phyloP scores from a whole-genome alignment of 2,888 invertebrate genomes.

The Ypsolopha scabrella region DNA sequence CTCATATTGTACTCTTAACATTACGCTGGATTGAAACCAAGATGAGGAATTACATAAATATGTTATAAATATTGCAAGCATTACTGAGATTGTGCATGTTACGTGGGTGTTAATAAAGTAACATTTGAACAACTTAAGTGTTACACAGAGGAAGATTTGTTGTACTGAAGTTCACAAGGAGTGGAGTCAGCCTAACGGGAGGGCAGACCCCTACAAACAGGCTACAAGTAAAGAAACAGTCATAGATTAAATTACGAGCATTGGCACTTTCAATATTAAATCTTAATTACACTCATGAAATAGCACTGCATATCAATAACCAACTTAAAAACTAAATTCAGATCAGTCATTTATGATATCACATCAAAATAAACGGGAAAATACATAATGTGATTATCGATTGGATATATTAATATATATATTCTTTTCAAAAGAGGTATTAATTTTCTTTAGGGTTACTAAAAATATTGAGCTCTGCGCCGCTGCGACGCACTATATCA shows the following conservation, averaged over 20 bases:
- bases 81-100: conserved; percentile 70
- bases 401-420: conserved; percentile 53
- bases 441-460: conserved; percentile 70
- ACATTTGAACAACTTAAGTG: conserved; percentile 36
- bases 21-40: conserved; percentile 64
- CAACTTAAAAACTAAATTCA: conserved; percentile 73
- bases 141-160: conserved; percentile 39
- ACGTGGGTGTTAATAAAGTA: conserved; percentile 42
- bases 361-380: conserved; percentile 73
- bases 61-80: conserved; percentile 67
- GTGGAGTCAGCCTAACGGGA: conserved; percentile 13
- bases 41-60: conserved; percentile 44
- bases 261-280: conserved; percentile 72
- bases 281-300: conserved; percentile 68
- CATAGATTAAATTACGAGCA: conserved; percentile 70
- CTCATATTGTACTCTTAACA: conserved; percentile 71
- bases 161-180: conserved; percentile 41
- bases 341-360: conserved; percentile 74
- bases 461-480: conserved; percentile 70
- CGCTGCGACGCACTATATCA: conserved; percentile 65
- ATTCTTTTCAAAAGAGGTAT: conserved; percentile 70
- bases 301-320: conserved; percentile 70
- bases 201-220: conserved; percentile 20
- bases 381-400: conserved; percentile 68
- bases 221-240: conserved; percentile 61